Base-by-base conservation (phyloP, 2,797 vertebrate species). In the Microctenopoma stevenorrisi region DNA sequence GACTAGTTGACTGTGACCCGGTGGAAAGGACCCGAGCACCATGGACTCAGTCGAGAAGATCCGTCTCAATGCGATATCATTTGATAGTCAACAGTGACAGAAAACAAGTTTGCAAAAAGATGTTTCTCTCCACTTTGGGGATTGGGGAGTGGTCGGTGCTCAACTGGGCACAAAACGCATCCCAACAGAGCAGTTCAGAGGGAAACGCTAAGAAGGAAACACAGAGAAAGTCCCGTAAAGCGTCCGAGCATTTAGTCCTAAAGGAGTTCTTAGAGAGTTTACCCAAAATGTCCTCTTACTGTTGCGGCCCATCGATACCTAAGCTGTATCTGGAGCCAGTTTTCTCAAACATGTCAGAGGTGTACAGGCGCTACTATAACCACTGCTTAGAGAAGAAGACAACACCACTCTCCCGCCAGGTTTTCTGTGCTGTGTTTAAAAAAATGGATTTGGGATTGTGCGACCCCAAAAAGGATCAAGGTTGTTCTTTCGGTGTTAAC, bases 131-230 rank as follows among this genome's bases (percentile, higher is more conserved):
- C 53, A 87, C 83, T 25, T 18, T 85, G 66, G 85, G 85, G 49
- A 38, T 87, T 0, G 85, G 85, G 47, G 85, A 87, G 78, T 85
- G 85, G 85, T 87, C 85, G 0, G 82, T 85, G 70, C 79, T 87
- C 1, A 85, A 85, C 78, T 87, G 85, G 82, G 75, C 78, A 0
- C 80, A 87, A 35, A 69, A 61, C 16, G 12, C 18, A 10, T 15
- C 69, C 7, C 56, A 68, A 35, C 22, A 35, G 4, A 57, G 50
- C 0, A 7, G 25, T 18, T 42, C 58, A 11, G 75, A 59, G 16
- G 74, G 44, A 54, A 70, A 44, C 38, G 1, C 18, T 11, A 81
- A 78, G 65, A 83, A 73, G 60, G 52, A 1, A 53, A 76, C 42
- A 0, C 56, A 68, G 15, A 85, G 83, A 59, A 83, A 76, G 64